Base-by-base conservation (phyloP, 1,140 invertebrate species). In the Holcopasites calliopsidis region DNA sequence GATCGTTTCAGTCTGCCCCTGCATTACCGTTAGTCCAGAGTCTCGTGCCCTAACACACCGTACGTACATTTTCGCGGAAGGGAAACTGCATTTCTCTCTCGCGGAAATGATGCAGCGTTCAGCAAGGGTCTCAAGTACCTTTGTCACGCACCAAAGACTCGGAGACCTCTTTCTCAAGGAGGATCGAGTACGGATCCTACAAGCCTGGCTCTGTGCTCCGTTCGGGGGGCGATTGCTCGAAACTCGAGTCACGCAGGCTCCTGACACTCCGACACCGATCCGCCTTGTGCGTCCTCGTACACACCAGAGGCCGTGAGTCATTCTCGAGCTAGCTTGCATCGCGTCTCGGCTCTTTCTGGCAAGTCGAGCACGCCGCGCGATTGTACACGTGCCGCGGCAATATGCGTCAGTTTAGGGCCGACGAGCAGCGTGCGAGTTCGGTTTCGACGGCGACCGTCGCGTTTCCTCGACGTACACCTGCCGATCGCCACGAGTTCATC, bases 321-420 rank as follows among this genome's bases (percentile, higher is more conserved):
- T 76, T 86, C 70, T 23, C 38, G 75, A 54, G 74, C 84, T 66
- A 65, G 77, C 80, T 76, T 80, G 83, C 78, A 80, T 79, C 83
- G 55, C 70, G 71, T 21, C 42, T 28, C 79, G 79, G 66, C 77
- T 81, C 73, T 79, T 83, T 71, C 64, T 79, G 54, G 44, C 77
- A 66, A 47, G 57, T 62, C 60, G 69, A 31, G 38, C 74, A 80
- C 81, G 81, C 76, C 80, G 74, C 73, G 76, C 71, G 44, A 47
- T 3, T n/a, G 72, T 70, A 77, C 86, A 87, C 86, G 86, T 87
- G 86, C 81, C 81, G 18, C 76, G 49, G 23, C 72, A 33, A 77
- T 81, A 82, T 54, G 74, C 72, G 79, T 69, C 79, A 85, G 77
- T 75, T 61, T 78, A 79, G 60, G 71, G 49, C 42, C 62, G 28